These are phyloP conservation scores for Ametastegia equiseti DNA, from an alignment of 2,888 invertebrate genomes.

Conservation along the genomic window DNA sequence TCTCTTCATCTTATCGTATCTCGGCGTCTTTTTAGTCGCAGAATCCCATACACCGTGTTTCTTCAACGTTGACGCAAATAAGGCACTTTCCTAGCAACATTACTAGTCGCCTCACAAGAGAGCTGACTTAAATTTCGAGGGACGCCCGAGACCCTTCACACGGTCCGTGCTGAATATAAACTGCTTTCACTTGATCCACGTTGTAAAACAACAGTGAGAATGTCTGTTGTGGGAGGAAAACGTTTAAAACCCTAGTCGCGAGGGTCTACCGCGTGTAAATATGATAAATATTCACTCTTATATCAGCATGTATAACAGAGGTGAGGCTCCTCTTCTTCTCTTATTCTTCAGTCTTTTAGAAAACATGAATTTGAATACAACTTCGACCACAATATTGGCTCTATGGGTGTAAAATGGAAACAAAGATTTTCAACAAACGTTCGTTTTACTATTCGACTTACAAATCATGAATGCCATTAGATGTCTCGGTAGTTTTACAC, in stretches of 20 bases:
- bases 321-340: no score
- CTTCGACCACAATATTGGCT: background rate
- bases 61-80: conserved; percentile 11
- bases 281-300: conserved; percentile 23
- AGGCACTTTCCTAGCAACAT: conserved; percentile 2
- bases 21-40: background rate
- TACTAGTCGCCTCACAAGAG: conserved; percentile 26
- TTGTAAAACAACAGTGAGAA: conserved; percentile 35
- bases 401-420: background rate
- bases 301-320: conserved; percentile 19
- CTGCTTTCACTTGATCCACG: conserved; percentile 42
- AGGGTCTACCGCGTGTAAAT: background rate
- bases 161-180: conserved; percentile 35
- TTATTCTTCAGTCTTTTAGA: background rate
- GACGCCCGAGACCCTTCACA: conserved; percentile 39
- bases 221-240: conserved; percentile 18
- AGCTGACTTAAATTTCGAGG: conserved; percentile 40
- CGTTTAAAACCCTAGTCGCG: conserved; percentile 5
- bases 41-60: conserved; percentile 6
- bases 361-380: conserved; percentile 7
- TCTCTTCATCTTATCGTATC: background rate
- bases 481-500: background rate
- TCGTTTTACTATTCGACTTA: no score
- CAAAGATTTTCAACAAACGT: background rate
- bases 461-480: background rate